Conservation (phyloP, 2,113 vertebrate species). For the Saguinus imperator region DNA sequence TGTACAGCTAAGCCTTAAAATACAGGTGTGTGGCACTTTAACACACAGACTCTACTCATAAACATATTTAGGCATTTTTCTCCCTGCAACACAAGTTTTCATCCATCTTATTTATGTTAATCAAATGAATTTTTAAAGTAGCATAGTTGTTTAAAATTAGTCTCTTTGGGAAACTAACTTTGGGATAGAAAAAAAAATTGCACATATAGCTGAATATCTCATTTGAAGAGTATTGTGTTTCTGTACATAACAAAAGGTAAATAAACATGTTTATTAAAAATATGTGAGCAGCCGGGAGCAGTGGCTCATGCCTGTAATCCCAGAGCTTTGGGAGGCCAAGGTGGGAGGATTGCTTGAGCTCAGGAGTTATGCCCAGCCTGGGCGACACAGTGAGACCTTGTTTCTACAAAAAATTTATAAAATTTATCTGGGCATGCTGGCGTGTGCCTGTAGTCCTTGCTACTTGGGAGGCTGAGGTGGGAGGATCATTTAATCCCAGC, state of each 20-base stretch:
- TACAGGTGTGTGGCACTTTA: background rate
- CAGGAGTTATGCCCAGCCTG: too few species aligned
- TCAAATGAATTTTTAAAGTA: background rate
- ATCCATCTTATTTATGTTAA: background rate
- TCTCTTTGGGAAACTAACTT: background rate
- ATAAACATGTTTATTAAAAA: conserved; percentile 1
- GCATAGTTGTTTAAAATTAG: background rate
- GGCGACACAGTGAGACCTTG: too few species aligned
- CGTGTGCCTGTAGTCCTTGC: too few species aligned
- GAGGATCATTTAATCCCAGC: too few species aligned
- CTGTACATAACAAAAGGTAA: background rate
- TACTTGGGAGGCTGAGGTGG: too few species aligned
- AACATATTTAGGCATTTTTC: background rate
- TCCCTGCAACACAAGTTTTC: background rate
- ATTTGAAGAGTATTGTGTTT: background rate
- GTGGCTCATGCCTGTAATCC: too few species aligned
- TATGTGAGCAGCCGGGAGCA: background rate
- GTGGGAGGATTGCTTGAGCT: too few species aligned
- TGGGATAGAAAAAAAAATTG: background rate
- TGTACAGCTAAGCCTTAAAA: background rate
- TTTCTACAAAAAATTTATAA: too few species aligned
- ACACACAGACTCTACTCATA: background rate
- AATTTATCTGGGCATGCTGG: too few species aligned
- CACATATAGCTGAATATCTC: background rate
- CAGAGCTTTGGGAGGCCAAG: too few species aligned